Evolutionary conservation across 2,888 invertebrate species (phyloP).

Genomic region (Phalera bucephala): DNA sequence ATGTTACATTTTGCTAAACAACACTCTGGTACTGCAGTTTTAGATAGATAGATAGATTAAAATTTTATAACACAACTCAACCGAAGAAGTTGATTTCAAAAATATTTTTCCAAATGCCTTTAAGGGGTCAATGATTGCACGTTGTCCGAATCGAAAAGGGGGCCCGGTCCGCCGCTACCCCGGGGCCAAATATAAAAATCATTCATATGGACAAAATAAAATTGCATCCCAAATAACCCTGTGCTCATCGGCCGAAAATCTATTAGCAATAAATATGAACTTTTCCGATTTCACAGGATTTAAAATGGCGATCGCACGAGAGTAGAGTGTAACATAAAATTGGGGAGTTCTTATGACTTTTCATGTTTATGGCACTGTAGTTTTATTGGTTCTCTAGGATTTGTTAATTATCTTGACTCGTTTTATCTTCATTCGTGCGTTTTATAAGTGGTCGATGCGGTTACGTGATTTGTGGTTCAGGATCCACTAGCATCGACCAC

Average conservation of each 20-base stretch:
- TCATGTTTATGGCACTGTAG: conserved; percentile 66
- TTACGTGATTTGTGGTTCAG: background rate
- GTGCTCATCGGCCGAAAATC: conserved; percentile 79
- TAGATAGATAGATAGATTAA: too few relatives aligned
- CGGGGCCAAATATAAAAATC: conserved; percentile 79
- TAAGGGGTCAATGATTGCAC: conserved; percentile 55
- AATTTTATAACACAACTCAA: conserved; percentile 42
- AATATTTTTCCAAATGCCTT: conserved; percentile 42
- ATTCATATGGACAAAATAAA: conserved; percentile 82
- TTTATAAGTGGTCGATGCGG: background rate
- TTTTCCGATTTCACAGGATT: conserved; percentile 81
- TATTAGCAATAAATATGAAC: conserved; percentile 83
- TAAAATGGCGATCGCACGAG: conserved; percentile 60
- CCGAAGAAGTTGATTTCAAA: conserved; percentile 44
- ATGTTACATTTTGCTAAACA: too few relatives aligned
- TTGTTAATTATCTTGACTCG: conserved; percentile 40
- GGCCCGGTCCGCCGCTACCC: conserved; percentile 49
- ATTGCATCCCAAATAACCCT: conserved; percentile 81
- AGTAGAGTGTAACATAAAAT: conserved; percentile 53
- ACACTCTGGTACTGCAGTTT: too few relatives aligned
- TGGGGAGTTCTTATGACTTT: conserved; percentile 65
- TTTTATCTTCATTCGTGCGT: conserved; percentile 1
- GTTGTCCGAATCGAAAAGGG: conserved; percentile 66
- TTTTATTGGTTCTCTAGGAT: conserved; percentile 54
- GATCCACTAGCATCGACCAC: too few relatives aligned